Conservation (phyloP, 2,113 vertebrate genomes). For the Asarcornis scutulata region DNA sequence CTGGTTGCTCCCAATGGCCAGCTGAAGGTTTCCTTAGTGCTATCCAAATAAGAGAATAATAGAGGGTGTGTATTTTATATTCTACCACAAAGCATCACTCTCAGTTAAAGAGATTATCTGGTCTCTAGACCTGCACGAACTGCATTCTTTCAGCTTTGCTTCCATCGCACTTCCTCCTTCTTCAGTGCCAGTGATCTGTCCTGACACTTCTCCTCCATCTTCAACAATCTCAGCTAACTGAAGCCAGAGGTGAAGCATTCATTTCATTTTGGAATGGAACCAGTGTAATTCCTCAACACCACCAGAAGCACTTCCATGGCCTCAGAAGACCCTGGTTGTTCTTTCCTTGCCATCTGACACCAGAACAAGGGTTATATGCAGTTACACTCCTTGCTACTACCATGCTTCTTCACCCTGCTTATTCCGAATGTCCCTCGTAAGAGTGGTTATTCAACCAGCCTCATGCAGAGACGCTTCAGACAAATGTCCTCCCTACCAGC, state of each 20-base stretch:
- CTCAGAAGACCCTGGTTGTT: neutral
- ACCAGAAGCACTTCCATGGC: neutral
- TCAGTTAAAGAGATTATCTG: neutral
- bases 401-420: neutral
- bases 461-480: neutral
- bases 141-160: neutral
- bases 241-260: neutral
- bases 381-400: neutral
- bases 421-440: fast-evolving
- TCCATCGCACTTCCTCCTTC: neutral
- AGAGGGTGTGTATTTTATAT: neutral
- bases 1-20: neutral
- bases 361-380: neutral
- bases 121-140: neutral
- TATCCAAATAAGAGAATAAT: neutral
- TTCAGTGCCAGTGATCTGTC: neutral
- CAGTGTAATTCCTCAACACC: neutral
- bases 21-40: neutral
- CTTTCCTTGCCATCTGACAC: neutral
- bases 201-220: neutral
- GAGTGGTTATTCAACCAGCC: neutral
- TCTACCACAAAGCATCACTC: neutral
- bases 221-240: neutral
- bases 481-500: neutral
- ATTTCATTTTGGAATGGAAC: neutral